A percentile compares a stretch with the other conserved stretches of the same genome.
Evolutionary conservation across 1,140 invertebrate genomes (phyloP).

Genomic region (Aporrectodea caliginosa): DNA sequence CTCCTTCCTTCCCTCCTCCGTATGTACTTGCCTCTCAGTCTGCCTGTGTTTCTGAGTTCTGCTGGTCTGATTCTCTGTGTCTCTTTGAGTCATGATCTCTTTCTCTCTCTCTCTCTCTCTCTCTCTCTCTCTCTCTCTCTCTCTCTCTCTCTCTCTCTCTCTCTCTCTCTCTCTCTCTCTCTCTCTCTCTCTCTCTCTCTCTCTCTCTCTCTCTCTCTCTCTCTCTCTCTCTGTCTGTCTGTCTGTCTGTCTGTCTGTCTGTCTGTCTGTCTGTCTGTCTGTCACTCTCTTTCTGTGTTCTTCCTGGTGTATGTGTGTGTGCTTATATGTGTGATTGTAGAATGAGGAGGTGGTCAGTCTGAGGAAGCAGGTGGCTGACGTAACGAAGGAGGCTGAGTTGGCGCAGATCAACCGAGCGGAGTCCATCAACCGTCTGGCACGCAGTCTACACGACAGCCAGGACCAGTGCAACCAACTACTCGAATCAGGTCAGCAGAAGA

Average conservation of each 20-base stretch:
- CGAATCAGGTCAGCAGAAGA: neutral
- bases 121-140: neutral
- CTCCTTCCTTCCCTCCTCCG: neutral
- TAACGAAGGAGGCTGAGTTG: neutral
- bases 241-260: neutral
- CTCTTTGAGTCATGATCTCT: no score
- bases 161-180: neutral
- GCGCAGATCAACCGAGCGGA: neutral
- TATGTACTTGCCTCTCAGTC: neutral
- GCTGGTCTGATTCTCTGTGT: no score
- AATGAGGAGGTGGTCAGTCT: neutral
- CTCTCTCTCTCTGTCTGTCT: neutral
- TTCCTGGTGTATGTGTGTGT: neutral
- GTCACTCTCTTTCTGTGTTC: neutral
- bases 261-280: neutral
- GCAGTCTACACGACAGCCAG: neutral
- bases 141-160: neutral
- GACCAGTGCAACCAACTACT: neutral
- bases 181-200: neutral
- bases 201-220: neutral
- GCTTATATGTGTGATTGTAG: no score
- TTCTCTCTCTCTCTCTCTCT: neutral
- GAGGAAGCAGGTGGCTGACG: neutral
- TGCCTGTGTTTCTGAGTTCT: neutral
- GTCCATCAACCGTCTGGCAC: neutral